Conservation (phyloP, 2,888 invertebrate species). For the Orthosia cruda region DNA sequence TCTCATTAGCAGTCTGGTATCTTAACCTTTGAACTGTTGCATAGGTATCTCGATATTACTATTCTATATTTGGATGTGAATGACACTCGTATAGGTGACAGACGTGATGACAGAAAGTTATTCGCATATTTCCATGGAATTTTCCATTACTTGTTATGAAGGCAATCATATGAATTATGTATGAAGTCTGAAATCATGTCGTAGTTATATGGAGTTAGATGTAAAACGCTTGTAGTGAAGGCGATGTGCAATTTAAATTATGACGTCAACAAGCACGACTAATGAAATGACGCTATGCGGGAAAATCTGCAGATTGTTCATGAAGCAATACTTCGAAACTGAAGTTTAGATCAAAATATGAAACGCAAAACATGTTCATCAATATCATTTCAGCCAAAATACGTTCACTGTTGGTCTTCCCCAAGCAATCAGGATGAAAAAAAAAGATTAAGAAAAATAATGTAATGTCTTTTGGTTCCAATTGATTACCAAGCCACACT, state of each 20-base stretch:
- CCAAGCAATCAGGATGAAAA: too few species aligned
- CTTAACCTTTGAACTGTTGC: not conserved
- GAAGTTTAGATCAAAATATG: too few species aligned
- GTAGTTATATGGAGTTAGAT: conserved; percentile 7
- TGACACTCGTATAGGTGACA: conserved; percentile 14
- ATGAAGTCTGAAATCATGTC: conserved; percentile 45
- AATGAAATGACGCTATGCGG: accelerated
- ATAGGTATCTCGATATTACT: not conserved
- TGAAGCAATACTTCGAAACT: too few species aligned
- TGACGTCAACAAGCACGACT: not conserved
- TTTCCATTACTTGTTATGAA: conserved; percentile 53
- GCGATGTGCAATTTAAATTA: conserved; percentile 2
- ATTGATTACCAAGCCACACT: too few species aligned
- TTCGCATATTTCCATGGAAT: conserved; percentile 49
- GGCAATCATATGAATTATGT: conserved; percentile 52
- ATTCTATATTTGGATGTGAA: not conserved
- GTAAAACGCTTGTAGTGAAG: conserved; percentile 1
- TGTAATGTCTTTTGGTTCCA: too few species aligned
- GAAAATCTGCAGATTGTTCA: not conserved
- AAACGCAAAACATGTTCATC: too few species aligned
- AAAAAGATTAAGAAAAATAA: too few species aligned
- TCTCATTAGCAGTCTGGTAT: too few species aligned
- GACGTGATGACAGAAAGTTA: conserved; percentile 39
- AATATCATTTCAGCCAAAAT: too few species aligned
- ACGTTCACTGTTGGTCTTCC: too few species aligned